Percentiles rank a stretch among this genome's conserved stretches.
Conservation (phyloP, 2,888 invertebrate species). For the Drymonia ruficornis region DNA sequence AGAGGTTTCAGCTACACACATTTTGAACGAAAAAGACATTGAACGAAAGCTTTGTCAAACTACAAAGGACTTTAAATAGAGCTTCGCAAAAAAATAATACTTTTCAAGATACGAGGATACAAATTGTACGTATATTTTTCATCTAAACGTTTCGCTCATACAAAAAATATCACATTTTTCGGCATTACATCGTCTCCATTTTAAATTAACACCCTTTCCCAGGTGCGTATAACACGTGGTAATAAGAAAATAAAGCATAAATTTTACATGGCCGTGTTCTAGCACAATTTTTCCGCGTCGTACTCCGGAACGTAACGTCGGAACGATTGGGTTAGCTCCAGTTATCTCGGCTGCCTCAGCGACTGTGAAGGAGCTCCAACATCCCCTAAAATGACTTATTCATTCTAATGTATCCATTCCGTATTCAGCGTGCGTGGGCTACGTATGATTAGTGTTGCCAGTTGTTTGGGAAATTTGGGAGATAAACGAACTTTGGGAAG, state of each 20-base stretch:
- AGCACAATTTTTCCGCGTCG: conserved; percentile 13
- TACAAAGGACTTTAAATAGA: no score
- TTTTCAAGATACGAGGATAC: no score
- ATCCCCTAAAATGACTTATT: conserved; percentile 48
- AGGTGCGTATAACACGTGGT: conserved; percentile 6
- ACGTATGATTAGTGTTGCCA: conserved; percentile 23
- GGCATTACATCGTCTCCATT: not conserved
- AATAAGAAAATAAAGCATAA: conserved; percentile 6
- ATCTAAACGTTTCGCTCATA: no score
- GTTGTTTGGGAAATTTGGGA: conserved; percentile 9
- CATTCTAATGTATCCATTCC: conserved; percentile 48
- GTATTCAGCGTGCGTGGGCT: conserved; percentile 41
- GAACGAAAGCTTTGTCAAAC: no score
- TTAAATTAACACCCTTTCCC: not conserved
- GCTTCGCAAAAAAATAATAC: no score
- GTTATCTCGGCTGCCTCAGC: conserved; percentile 17
- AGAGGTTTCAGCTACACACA: no score
- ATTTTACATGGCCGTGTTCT: conserved; percentile 14
- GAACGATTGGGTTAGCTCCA: conserved; percentile 28
- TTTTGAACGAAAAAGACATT: no score
- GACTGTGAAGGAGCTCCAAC: conserved; percentile 22
- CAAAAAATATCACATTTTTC: not conserved
- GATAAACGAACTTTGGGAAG: not conserved
- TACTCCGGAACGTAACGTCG: conserved; percentile 14
- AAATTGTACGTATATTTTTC: no score